Conservation (phyloP, 2,888 invertebrate genomes). For the Aphrophora alni region DNA sequence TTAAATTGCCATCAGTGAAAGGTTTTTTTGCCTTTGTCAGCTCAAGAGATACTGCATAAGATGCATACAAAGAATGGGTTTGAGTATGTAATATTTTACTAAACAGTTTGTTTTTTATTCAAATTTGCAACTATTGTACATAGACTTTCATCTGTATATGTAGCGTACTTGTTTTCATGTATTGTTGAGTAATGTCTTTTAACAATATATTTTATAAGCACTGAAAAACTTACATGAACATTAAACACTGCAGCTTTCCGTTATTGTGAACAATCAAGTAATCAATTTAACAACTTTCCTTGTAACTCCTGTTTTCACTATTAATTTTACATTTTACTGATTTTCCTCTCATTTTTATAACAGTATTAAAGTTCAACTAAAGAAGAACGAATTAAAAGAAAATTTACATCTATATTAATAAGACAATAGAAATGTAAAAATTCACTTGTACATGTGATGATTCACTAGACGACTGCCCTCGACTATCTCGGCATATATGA, state of each 20-base stretch:
- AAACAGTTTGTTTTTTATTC: slow-evolving; percentile 29
- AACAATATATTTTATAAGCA: slow-evolving; percentile 28
- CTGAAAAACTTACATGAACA: slow-evolving; percentile 21
- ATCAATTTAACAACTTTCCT: slow-evolving; percentile 27
- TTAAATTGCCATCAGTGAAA: slow-evolving; percentile 35
- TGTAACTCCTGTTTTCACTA: no score
- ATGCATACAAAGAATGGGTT: no score
- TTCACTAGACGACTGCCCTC: neutral
- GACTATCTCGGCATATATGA: neutral
- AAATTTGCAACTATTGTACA: slow-evolving; percentile 19
- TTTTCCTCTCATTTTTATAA: neutral
- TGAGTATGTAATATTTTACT: slow-evolving; percentile 31
- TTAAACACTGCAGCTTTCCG: no score
- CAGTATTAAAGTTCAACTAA: no score
- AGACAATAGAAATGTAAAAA: no score
- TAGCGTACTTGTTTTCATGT: no score
- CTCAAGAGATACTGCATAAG: no score
- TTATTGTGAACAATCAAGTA: no score
- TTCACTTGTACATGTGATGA: neutral
- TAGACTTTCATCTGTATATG: slow-evolving; percentile 24
- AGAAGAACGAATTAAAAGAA: neutral
- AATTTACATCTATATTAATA: no score
- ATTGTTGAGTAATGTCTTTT: no score
- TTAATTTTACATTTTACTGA: slow-evolving; percentile 15
- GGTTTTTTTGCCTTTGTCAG: slow-evolving; percentile 43